Conservation (phyloP, 2,888 invertebrate species). For the Marronus borbonicus region DNA sequence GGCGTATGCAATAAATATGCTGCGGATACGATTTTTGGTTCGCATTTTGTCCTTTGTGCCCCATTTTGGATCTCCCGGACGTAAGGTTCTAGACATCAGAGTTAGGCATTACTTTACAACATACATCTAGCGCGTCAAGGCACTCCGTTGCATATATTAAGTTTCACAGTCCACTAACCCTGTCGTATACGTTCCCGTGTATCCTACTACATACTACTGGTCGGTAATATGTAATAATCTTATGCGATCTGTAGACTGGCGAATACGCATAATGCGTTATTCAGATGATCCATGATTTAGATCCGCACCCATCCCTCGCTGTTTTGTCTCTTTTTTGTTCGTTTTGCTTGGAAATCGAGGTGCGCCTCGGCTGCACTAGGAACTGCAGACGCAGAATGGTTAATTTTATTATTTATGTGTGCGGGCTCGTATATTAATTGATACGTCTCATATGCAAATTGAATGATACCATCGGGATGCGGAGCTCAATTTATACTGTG, state of each 20-base stretch:
- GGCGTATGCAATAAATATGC: no score
- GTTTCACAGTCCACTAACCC: slow-evolving; percentile 6
- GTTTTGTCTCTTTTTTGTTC: background rate
- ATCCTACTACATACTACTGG: background rate
- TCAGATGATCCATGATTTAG: slow-evolving; percentile 38
- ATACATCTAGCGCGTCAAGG: background rate
- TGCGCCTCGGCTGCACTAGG: slow-evolving; percentile 18
- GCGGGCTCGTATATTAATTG: slow-evolving; percentile 62
- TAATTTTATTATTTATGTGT: slow-evolving; percentile 48
- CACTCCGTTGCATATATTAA: slow-evolving; percentile 8
- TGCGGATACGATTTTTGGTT: no score
- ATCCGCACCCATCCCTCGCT: slow-evolving; percentile 33
- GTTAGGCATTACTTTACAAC: background rate
- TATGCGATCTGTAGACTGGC: slow-evolving; percentile 37
- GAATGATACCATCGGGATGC: slow-evolving; percentile 30
- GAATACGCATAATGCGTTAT: slow-evolving; percentile 41
- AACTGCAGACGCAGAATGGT: slow-evolving; percentile 45
- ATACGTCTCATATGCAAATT: slow-evolving; percentile 63
- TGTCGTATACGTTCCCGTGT: background rate
- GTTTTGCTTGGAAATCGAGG: slow-evolving; percentile 5
- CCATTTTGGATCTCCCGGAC: no score
- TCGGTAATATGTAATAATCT: slow-evolving; percentile 23
- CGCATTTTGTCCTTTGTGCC: no score
- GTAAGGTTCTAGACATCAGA: no score
- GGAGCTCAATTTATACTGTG: background rate